phyloP scores from a whole-genome alignment of 2,113 vertebrate genomes.

The Microtus oregoni region DNA sequence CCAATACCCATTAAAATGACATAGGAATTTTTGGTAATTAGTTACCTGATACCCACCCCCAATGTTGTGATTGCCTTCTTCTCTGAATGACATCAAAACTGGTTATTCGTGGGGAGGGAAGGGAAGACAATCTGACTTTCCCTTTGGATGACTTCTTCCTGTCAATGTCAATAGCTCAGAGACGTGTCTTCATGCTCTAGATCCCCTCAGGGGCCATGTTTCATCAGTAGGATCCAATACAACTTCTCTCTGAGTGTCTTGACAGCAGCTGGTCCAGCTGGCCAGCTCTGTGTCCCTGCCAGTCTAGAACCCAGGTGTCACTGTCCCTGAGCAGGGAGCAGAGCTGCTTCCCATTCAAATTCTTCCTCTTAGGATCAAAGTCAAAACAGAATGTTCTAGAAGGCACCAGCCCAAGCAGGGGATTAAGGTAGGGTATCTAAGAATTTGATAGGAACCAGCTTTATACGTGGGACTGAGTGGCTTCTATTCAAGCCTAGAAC shows the following conservation, averaged over 20 bases:
- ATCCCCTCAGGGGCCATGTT: neutral
- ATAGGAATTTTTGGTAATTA: neutral
- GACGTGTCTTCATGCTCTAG: neutral
- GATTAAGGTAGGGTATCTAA: neutral
- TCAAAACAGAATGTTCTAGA: neutral
- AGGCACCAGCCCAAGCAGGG: neutral
- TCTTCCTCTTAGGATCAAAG: neutral
- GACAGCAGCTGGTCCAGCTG: neutral
- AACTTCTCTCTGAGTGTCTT: neutral
- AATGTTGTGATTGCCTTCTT: neutral
- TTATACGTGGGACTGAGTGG: neutral
- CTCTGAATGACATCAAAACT: neutral
- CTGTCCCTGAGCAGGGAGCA: neutral
- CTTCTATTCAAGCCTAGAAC: neutral
- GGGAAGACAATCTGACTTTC: neutral
- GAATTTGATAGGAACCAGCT: neutral
- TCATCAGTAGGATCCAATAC: neutral
- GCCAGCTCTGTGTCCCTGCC: neutral
- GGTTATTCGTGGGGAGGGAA: neutral
- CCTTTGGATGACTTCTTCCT: neutral
- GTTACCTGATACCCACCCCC: neutral
- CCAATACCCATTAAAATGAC: constrained; percentile 12
- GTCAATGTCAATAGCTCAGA: neutral
- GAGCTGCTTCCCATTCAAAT: neutral
- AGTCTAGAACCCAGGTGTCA: neutral